Evolutionary conservation across 2,888 invertebrate species (phyloP).

Genomic region (Trichogramma dendrolimi): DNA sequence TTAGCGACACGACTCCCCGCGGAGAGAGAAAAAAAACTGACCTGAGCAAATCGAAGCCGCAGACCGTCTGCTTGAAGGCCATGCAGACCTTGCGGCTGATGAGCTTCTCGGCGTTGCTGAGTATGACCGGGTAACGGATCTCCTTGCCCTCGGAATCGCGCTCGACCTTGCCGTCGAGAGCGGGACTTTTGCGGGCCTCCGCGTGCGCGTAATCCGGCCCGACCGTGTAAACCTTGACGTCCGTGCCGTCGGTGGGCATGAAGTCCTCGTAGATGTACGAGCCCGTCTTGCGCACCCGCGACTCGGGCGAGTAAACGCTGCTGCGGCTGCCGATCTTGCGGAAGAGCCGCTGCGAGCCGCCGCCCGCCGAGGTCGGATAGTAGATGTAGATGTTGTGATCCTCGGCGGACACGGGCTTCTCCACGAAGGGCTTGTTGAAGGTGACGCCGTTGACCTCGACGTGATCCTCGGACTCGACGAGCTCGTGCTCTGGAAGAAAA

Average conservation of each 20-base stretch:
- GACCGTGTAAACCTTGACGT: constrained; percentile 88
- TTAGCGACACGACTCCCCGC: too few relatives aligned
- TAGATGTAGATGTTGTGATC: constrained; percentile 99
- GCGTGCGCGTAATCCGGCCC: constrained; percentile 99
- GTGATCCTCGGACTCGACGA: constrained; percentile 93
- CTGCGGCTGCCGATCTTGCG: constrained; percentile 96
- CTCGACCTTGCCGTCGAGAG: constrained; percentile 96
- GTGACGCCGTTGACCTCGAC: constrained; percentile 93
- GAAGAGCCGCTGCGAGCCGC: constrained; percentile 95
- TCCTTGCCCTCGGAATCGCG: constrained; percentile 97
- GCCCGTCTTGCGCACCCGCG: constrained; percentile 91
- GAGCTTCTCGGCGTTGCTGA: constrained; percentile 94
- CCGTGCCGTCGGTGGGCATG: constrained; percentile 96
- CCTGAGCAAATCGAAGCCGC: constrained; percentile 95
- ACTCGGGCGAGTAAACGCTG: constrained; percentile 97
- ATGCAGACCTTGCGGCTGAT: constrained; percentile 96
- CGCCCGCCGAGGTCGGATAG: constrained; percentile 97
- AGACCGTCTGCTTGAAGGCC: constrained; percentile 97
- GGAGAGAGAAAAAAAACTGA: constrained; percentile 41
- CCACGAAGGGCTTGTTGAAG: constrained; percentile 98
- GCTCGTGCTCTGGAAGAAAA: constrained; percentile 70
- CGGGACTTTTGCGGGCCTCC: constrained; percentile 97
- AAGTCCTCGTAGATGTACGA: constrained; percentile 99
- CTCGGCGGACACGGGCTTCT: constrained; percentile 98
- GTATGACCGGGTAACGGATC: constrained; percentile 96